phyloP scores from a whole-genome alignment of 2,888 invertebrate species.

The Melangyna quadrimaculata region DNA sequence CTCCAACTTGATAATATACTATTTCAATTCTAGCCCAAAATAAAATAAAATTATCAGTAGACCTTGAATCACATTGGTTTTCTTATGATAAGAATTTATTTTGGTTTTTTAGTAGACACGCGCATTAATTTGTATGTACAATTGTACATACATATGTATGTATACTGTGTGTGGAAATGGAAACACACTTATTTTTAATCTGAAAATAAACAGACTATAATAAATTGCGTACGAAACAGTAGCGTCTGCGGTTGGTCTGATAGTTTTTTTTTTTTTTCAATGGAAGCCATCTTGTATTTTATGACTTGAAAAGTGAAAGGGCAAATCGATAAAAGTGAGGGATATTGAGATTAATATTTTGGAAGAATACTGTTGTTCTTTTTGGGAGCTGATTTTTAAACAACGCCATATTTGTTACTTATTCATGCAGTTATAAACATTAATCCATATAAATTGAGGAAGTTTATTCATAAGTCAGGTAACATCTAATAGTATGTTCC shows the following conservation, averaged over 20 bases:
- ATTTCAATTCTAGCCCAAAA: slow-evolving; percentile 4
- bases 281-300: neutral
- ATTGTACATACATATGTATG: too few species aligned
- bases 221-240: neutral
- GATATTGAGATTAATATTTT: neutral
- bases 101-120: neutral
- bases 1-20: slow-evolving; percentile 34
- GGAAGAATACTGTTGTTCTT: neutral
- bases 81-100: slow-evolving; percentile 36
- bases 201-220: neutral
- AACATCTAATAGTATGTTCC: too few species aligned
- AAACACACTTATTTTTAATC: slow-evolving; percentile 16
- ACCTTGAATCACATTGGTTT: slow-evolving; percentile 21
- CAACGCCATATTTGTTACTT: too few species aligned
- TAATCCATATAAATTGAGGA: too few species aligned
- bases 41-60: slow-evolving; percentile 14
- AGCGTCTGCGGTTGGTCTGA: slow-evolving; percentile 30
- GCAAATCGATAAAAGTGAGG: neutral
- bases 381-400: too few species aligned
- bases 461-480: too few species aligned
- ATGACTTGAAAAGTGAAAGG: neutral
- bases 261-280: neutral
- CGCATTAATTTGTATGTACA: neutral
- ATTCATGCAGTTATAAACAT: too few species aligned
- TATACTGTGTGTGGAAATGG: neutral